Evolutionary conservation across 2,113 vertebrate species (phyloP), one percentile per base, ranked within the genome.

Genomic region (Emydura subglobosa): DNA sequence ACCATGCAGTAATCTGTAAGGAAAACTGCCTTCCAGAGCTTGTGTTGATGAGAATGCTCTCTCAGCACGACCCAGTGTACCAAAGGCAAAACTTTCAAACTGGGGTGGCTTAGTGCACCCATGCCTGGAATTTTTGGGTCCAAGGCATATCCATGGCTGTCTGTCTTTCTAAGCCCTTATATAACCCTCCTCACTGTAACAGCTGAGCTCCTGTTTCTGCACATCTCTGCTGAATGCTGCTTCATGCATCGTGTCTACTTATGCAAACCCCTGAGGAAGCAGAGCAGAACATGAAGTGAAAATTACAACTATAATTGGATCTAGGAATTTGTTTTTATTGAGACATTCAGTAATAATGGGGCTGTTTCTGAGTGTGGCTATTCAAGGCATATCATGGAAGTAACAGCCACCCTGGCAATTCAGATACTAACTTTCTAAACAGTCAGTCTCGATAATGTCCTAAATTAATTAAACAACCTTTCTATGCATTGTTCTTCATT

Each of bases 241-340:
- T 82, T 83, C 31, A 79, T 8, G 1, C 34, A 25, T 65, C 1
- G 0, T 34, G 34, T 57, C 49, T 74, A 68, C 54, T 93, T 91
- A 92, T 44, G 79, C 78, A 86, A 94, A 91, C 47, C 83, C n/a
- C 55, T 78, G 19, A 76, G 61, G 78, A 90, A 39, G 53, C 76
- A 84, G 81, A 89, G 78, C 72, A 29, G 72, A 78, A 85, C 74
- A 47, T 6, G 49, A 95, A 91, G 84, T 80, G 84, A 90, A 91
- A 95, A 61, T 90, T 86, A 25, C n/a, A 72, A 85, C 13, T 87
- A 86, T 22, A 82, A 81, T 94, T 42, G 83, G 79, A 89, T 96
- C 95, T 0, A 0, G 57, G 83, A 92, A 93, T 86, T 55, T 80
- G 76, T 93, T 96, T 94, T 91, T 87, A 47, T 4, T 13, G 84